Evolutionary conservation across 2,797 vertebrate species (phyloP), one percentile per base, ranked within the genome.

Genomic region (Poeciliopsis infans): DNA sequence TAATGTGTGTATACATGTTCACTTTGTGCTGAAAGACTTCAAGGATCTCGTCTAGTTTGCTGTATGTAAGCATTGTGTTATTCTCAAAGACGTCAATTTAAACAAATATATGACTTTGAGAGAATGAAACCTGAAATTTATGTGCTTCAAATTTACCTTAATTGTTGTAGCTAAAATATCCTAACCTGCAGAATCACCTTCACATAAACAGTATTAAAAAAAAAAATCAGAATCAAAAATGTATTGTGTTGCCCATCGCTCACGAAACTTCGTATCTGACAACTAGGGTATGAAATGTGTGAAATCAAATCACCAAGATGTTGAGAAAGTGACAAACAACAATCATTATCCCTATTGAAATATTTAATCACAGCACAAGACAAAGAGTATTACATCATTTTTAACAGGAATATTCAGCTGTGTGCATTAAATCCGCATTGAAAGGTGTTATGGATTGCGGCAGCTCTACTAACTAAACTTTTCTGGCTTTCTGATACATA

Each of bases 291-390:
- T 53, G 36, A 55, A 74, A 28, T n/a, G n/a, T 2, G 20, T 28
- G 25, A 47, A 81, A 33, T 73, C 23, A 28, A 45, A 49, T 49
- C 43, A 3, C 45, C 33, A 16, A n/a, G 64, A 69, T 5, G 41
- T 20, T 28, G 2, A 69, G 46, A 76, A 6, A 61, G 72, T 55
- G 61, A 49, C 16, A n/a, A 75, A 82, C 69, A 82, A 72, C 79
- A 55, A 72, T n/a, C 23, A 78, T 68, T 79, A 31, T 84, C 33
- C 2, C 81, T 55, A 85, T 85, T 85, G 83, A 88, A 83, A 86
- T 81, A 64, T 92, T 90, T 93, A 91, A 88, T 91, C 82, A 87
- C 51, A 75, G 79, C 82, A 92, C 74, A 81, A 85, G 73, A 89
- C 85, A 87, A 84, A 82, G 74, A 78, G 70, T 33, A 83, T 86